phyloP scores from a whole-genome alignment of 2,888 invertebrate species.

The Chaetogeoica ovagalla region DNA sequence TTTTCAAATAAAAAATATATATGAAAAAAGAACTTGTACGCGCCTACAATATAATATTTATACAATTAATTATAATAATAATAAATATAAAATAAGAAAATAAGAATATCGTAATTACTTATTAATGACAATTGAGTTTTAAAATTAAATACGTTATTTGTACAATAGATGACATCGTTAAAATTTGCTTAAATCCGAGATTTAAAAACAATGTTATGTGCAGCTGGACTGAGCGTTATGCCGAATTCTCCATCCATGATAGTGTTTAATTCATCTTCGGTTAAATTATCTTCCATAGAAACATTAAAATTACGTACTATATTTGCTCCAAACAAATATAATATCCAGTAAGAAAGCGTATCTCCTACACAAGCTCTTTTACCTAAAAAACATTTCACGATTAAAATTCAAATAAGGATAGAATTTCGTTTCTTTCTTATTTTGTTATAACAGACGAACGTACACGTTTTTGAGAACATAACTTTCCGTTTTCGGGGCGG shows the following conservation, averaged over 20 bases:
- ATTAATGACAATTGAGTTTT: too few relatives aligned
- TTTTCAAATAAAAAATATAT: too few relatives aligned
- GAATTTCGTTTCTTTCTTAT: too few relatives aligned
- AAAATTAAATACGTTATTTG: too few relatives aligned
- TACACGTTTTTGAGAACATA: too few relatives aligned
- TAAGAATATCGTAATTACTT: too few relatives aligned
- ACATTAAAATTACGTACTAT: slow-evolving; percentile 67
- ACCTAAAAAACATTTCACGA: slow-evolving; percentile 62
- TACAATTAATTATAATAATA: too few relatives aligned
- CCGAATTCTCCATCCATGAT: slow-evolving; percentile 74
- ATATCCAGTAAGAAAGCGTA: slow-evolving; percentile 74
- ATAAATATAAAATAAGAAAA: too few relatives aligned
- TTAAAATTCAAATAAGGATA: neutral
- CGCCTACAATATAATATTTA: too few relatives aligned
- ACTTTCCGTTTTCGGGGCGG: too few relatives aligned
- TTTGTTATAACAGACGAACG: too few relatives aligned
- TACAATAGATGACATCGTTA: neutral
- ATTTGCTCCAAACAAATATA: slow-evolving; percentile 68
- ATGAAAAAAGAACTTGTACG: too few relatives aligned
- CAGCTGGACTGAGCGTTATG: slow-evolving; percentile 72
- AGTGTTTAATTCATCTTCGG: slow-evolving; percentile 60
- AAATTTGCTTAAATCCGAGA: slow-evolving; percentile 11
- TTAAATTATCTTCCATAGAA: slow-evolving; percentile 58
- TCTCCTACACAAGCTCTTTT: slow-evolving; percentile 85
- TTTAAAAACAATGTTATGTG: slow-evolving; percentile 61